phyloP scores from a whole-genome alignment of 2,888 invertebrate genomes.

The Microctonus brassicae region DNA sequence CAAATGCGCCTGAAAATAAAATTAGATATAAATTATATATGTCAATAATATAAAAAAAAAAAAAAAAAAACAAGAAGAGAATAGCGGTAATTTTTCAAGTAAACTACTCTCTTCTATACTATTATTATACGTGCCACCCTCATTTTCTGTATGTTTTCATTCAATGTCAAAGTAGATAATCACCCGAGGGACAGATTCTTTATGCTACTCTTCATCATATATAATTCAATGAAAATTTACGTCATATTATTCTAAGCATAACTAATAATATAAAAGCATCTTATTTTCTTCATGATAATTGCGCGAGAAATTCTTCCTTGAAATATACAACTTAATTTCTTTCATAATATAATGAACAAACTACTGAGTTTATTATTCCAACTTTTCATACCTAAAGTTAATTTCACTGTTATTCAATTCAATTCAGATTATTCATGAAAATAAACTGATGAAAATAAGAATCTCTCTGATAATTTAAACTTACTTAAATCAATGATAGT shows the following conservation, averaged over 20 bases:
- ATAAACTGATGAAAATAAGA: background rate
- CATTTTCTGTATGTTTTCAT: background rate
- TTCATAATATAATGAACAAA: background rate
- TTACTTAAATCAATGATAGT: background rate
- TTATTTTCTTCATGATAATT: background rate
- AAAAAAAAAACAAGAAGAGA: background rate
- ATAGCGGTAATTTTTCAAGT: background rate
- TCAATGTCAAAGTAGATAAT: background rate
- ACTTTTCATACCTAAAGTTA: background rate
- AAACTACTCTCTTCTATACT: background rate
- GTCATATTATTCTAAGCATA: background rate
- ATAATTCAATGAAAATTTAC: background rate
- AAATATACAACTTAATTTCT: background rate
- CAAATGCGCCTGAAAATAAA: slow-evolving; percentile 5
- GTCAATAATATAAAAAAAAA: too few relatives aligned
- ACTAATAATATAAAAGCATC: too few relatives aligned
- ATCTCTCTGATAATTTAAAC: too few relatives aligned
- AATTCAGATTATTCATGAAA: too few relatives aligned
- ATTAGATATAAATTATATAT: background rate
- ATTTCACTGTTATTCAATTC: background rate
- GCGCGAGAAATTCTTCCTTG: background rate
- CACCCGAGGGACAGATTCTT: background rate
- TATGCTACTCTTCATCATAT: background rate
- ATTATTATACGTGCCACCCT: background rate
- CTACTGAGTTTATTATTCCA: background rate